These are phyloP conservation scores for Mugil cephalus DNA, from an alignment of 2,113 vertebrate species.

Conservation along the genomic window DNA sequence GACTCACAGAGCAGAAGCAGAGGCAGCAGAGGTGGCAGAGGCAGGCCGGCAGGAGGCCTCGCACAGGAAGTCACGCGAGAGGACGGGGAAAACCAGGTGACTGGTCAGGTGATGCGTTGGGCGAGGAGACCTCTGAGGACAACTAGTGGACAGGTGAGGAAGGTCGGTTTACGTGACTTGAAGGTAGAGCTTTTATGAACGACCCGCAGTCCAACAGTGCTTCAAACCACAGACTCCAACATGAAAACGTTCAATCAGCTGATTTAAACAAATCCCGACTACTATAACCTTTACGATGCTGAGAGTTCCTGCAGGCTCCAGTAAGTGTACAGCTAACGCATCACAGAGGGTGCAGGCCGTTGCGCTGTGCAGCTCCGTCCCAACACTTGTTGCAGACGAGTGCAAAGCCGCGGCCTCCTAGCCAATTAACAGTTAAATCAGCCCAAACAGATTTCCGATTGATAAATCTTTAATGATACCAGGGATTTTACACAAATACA, in stretches of 20 bases:
- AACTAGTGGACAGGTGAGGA: not conserved
- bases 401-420: conserved; percentile 80
- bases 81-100: not conserved
- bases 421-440: conserved; percentile 94
- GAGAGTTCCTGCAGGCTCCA: no score
- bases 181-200: no score
- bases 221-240: not conserved
- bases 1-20: not conserved
- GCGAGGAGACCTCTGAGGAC: not conserved
- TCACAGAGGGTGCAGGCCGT: conserved; percentile 12
- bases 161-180: no score
- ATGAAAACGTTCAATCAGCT: not conserved
- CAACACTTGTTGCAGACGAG: conserved; percentile 70
- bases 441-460: conserved; percentile 93
- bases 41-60: no score
- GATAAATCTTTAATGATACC: conserved; percentile 99
- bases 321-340: not conserved
- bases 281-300: no score
- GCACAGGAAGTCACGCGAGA: no score
- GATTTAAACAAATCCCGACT: no score
- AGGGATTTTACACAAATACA: conserved; percentile 96
- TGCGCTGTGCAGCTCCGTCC: conserved; percentile 5
- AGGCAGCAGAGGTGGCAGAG: no score
- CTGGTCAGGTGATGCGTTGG: not conserved
- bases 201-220: not conserved